phyloP scores from a whole-genome alignment of 2,797 vertebrate species.

The Artibeus jamaicensis region DNA sequence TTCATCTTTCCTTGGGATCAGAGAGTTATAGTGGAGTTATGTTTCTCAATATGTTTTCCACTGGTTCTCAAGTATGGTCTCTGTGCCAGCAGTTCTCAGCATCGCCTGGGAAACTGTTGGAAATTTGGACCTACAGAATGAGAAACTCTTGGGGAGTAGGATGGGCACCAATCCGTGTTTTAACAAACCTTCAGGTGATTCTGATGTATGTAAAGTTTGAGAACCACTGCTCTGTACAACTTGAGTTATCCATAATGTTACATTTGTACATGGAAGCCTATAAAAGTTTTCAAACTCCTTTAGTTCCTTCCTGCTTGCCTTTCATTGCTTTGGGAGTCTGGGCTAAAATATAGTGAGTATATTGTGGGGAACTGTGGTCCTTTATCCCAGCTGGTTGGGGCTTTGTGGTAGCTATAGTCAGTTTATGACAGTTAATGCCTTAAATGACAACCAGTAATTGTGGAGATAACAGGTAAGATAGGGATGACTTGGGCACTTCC shows the following conservation, averaged over 20 bases:
- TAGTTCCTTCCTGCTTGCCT: not conserved
- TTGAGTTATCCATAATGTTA: not conserved
- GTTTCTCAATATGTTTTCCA: not conserved
- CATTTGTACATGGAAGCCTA: not conserved
- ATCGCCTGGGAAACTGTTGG: not conserved
- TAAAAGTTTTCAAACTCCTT: not conserved
- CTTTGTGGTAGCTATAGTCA: not conserved
- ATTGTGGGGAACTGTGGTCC: not conserved
- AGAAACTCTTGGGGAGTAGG: not conserved
- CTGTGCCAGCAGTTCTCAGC: not conserved
- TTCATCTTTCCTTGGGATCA: conserved; percentile 21
- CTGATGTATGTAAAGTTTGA: not conserved
- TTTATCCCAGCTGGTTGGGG: not conserved
- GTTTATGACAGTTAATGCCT: not conserved
- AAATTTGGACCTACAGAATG: not conserved
- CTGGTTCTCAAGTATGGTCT: not conserved
- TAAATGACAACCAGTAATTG: not conserved
- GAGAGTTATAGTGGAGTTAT: not conserved
- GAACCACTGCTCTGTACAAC: not conserved
- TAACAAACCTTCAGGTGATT: not conserved
- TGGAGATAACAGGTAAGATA: not conserved
- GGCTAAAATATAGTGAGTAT: not conserved
- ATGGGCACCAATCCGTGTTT: not conserved
- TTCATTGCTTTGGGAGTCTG: not conserved
- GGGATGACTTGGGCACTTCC: not conserved